A percentile compares a stretch with the other conserved stretches of the same genome.
Conservation (phyloP, 2,888 invertebrate species). For the Agriopis aurantiaria region DNA sequence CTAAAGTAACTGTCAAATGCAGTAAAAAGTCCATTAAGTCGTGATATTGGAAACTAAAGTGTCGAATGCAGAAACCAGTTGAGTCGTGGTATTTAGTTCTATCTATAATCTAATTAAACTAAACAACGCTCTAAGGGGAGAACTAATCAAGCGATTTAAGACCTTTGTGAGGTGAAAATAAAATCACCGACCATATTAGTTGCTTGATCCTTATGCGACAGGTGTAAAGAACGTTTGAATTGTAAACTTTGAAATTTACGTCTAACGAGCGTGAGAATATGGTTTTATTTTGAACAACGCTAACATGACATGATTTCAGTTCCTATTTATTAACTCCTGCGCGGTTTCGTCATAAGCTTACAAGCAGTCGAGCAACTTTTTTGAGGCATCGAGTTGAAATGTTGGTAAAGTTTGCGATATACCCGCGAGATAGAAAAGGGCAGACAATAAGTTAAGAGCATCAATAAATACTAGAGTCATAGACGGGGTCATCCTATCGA, state of each 20-base stretch:
- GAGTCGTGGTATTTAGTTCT: conserved; percentile 72
- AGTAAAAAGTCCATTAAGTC: conserved; percentile 58
- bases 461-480: conserved; percentile 59
- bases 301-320: conserved; percentile 58
- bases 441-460: conserved; percentile 63
- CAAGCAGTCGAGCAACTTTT: conserved; percentile 43
- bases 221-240: conserved; percentile 65
- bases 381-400: conserved; percentile 33
- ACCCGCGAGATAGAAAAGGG: conserved; percentile 54
- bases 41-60: conserved; percentile 56
- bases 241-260: conserved; percentile 54
- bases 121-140: conserved; percentile 65
- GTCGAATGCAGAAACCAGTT: conserved; percentile 56
- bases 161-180: conserved; percentile 59
- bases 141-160: conserved; percentile 61
- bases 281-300: conserved; percentile 56
- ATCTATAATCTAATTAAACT: conserved; percentile 55
- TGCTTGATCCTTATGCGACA: conserved; percentile 77
- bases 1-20: conserved; percentile 24
- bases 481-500: conserved; percentile 60
- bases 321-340: conserved; percentile 66
- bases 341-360: conserved; percentile 66
- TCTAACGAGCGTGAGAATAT: conserved; percentile 54
- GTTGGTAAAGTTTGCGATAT: conserved; percentile 43
- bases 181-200: conserved; percentile 72